Base-by-base conservation (phyloP, 2,797 vertebrate genomes). In the Peromyscus aztecus region DNA sequence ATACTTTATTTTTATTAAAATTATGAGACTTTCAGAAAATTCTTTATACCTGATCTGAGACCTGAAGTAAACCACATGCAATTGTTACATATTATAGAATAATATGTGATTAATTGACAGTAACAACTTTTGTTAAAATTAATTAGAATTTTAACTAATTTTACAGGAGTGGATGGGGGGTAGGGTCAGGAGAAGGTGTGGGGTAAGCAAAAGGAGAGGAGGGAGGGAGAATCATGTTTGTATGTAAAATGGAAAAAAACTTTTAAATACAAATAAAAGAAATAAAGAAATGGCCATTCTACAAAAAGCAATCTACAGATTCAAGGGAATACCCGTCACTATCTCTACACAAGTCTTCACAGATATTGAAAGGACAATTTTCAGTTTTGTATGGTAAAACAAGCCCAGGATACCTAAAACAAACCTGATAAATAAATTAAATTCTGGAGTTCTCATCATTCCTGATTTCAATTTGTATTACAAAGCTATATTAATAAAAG, bases 51-150 rank as follows among this genome's bases (percentile, higher is more conserved):
- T 92, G 37, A n/a, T 57, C 24, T 86, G 67, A 78, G 31, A 89
- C 69, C 43, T 91, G 94, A 90, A 92, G 21, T 49, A 91, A 31
- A 89, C 40, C 4, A 65, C 31, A 0, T 78, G 10, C 71, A 96
- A 90, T 89, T 92, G 16, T 73, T 94, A 92, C 67, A 49, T 43
- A 94, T 92, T 94, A 59, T 43, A 82, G 21, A 92, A 94, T 57
- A 29, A 90, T 90, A 89, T 95, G 23, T 52, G 43, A 89, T 57
- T 94, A 52, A 34, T 92, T 84, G 55, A 94, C 67, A 1, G 0
- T n/a, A 96, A 83, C 37, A 49, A 43, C 43, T 81, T 40, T 81
- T 73, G 16, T 61, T 77, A 91, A 97, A 27, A 71, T 73, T 55
- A 43, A 1, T 31, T 17, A 52, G 12, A 52, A 52, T 46, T 46